Percentiles rank a stretch among this genome's conserved stretches.
Conservation (phyloP, 92 coral and sea anemone genomes). For the Paramuricea clavata region DNA sequence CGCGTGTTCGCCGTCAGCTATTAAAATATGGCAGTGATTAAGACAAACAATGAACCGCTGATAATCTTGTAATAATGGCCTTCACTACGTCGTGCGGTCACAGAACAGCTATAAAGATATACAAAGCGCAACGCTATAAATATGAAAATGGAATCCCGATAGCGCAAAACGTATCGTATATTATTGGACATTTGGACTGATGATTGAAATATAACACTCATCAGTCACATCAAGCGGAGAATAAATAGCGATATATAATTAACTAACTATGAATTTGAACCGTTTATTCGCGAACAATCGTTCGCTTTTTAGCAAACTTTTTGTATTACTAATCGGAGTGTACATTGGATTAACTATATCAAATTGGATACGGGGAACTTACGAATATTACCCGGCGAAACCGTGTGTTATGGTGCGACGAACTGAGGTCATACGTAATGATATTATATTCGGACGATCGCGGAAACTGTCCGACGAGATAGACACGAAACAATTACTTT, state of each 20-base stretch:
- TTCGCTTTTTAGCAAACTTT: background rate
- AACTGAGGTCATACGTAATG: background rate
- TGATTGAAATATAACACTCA: constrained; percentile 13
- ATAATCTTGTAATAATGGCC: background rate
- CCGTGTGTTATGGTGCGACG: background rate
- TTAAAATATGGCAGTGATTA: background rate
- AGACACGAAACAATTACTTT: constrained; percentile 71
- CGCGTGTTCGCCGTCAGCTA: background rate
- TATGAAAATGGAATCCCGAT: background rate
- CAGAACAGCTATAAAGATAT: background rate
- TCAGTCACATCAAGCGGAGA: background rate
- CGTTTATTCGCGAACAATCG: constrained; percentile 20
- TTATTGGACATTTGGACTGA: background rate
- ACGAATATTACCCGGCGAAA: background rate
- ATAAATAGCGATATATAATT: background rate
- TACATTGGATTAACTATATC: constrained; percentile 17
- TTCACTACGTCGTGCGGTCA: background rate
- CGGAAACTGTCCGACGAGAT: constrained; percentile 81
- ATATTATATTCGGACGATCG: constrained; percentile 48
- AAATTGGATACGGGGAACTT: background rate
- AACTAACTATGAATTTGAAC: background rate
- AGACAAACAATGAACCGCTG: constrained; percentile 22
- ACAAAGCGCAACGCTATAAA: background rate
- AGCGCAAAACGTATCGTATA: background rate
- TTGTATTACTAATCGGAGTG: background rate